Evolutionary conservation across 2,888 invertebrate genomes (phyloP).

Genomic region (Halictus ligatus): DNA sequence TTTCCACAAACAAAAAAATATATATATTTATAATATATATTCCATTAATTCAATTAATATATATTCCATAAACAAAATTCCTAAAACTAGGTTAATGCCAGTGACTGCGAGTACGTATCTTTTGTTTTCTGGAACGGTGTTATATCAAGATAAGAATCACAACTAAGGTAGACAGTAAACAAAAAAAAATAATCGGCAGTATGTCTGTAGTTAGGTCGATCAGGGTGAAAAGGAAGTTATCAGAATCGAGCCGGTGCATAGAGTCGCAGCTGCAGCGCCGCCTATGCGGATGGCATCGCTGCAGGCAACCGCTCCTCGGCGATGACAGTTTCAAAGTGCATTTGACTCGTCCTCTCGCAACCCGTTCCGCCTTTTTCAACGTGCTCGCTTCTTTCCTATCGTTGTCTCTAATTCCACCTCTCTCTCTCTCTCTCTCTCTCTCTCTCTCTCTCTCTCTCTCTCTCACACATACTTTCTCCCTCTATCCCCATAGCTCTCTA

Average conservation of each 20-base stretch:
- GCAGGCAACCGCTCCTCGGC: conserved; percentile 24
- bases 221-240: not conserved
- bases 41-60: too few species aligned
- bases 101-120: too few species aligned
- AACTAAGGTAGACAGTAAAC: too few species aligned
- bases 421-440: not conserved
- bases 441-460: too few species aligned
- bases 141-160: too few species aligned
- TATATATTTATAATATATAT: too few species aligned
- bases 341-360: conserved; percentile 33
- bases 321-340: conserved; percentile 54
- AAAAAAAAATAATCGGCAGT: too few species aligned
- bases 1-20: too few species aligned
- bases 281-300: not conserved
- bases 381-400: not conserved
- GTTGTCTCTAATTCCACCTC: not conserved
- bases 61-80: too few species aligned
- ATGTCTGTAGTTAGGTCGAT: not conserved
- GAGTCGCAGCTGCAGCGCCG: not conserved
- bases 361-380: conserved; percentile 9
- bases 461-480: not conserved
- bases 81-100: too few species aligned
- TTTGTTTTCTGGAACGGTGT: too few species aligned
- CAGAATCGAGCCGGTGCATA: not conserved
- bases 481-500: not conserved